Conservation (phyloP, 2,113 vertebrate species). For the Onychostoma macrolepis region DNA sequence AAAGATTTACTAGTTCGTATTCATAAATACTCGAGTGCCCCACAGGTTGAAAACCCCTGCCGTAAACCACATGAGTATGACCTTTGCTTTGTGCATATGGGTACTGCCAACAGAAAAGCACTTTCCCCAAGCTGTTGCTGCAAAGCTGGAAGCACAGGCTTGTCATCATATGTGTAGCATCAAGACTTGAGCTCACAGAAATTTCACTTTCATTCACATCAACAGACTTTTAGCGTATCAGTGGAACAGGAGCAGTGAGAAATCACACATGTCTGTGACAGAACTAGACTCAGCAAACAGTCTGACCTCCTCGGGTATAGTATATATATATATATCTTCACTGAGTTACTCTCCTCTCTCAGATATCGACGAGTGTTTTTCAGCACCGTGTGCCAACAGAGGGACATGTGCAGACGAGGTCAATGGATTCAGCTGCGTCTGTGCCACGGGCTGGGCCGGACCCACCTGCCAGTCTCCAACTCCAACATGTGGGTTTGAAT, state of each 20-base stretch:
- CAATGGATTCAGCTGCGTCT: slow-evolving; percentile 80
- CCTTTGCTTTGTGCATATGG: not conserved
- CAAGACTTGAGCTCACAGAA: not conserved
- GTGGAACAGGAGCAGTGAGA: not conserved
- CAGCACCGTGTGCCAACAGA: slow-evolving; percentile 80
- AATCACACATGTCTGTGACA: not conserved
- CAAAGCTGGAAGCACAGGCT: not conserved
- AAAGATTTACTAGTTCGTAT: too few relatives aligned
- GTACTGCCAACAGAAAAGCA: not conserved
- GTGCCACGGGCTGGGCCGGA: slow-evolving; percentile 82
- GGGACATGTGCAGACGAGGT: slow-evolving; percentile 82
- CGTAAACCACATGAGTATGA: not conserved
- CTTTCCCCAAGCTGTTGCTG: not conserved
- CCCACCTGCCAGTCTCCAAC: slow-evolving; percentile 78
- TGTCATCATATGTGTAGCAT: not conserved
- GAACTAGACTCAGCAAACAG: not conserved
- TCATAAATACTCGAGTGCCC: too few relatives aligned
- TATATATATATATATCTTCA: not conserved
- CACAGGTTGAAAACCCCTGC: too few relatives aligned
- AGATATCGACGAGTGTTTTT: slow-evolving; percentile 82
- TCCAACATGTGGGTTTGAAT: slow-evolving; percentile 75
- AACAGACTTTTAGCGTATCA: not conserved
- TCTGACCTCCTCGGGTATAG: not conserved
- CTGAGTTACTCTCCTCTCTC: slow-evolving; percentile 23
- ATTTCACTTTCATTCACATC: not conserved